A percentile compares a stretch with the other conserved stretches of the same genome.
These are phyloP conservation scores for Microcebus jonahi DNA, from an alignment of 2,113 vertebrate species.

Conservation along the genomic window DNA sequence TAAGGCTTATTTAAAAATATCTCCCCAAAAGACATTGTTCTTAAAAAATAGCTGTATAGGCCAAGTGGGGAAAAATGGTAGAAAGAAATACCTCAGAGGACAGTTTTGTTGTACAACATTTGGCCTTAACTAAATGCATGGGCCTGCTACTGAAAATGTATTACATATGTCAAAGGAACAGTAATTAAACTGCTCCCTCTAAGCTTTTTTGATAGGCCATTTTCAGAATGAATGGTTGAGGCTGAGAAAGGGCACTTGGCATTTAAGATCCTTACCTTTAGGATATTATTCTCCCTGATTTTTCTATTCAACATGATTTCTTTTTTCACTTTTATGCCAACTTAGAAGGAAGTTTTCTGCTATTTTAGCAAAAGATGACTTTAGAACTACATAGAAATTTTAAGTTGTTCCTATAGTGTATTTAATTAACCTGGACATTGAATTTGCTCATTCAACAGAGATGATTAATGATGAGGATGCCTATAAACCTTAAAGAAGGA, in stretches of 20 bases:
- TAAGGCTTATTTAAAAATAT: conserved; percentile 74
- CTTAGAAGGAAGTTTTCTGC: conserved; percentile 53
- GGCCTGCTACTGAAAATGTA: conserved; percentile 82
- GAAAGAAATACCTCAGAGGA: conserved; percentile 81
- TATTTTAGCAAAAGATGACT: conserved; percentile 63
- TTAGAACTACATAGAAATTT: conserved; percentile 34
- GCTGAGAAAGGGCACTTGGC: conserved; percentile 77
- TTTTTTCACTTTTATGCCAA: conserved; percentile 44
- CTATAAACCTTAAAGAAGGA: conserved; percentile 13
- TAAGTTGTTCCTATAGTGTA: neutral
- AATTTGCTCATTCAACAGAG: conserved; percentile 49
- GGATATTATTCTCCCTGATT: conserved; percentile 81
- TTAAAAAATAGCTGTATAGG: conserved; percentile 64
- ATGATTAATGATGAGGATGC: conserved; percentile 17
- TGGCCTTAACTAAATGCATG: conserved; percentile 82
- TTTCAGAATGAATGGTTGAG: conserved; percentile 85
- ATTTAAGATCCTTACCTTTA: conserved; percentile 82
- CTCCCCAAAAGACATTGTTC: conserved; percentile 64
- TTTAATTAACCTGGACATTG: conserved; percentile 49
- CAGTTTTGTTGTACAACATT: conserved; percentile 81
- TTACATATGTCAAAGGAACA: conserved; percentile 82
- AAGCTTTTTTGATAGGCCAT: conserved; percentile 82
- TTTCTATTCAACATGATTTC: conserved; percentile 70
- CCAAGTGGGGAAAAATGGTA: conserved; percentile 67
- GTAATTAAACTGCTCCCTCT: conserved; percentile 85